A percentile compares a stretch with the other conserved stretches of the same genome.
These are phyloP conservation scores for Ariopsis seemanni DNA, from an alignment of 2,113 vertebrate genomes.

Conservation along the genomic window DNA sequence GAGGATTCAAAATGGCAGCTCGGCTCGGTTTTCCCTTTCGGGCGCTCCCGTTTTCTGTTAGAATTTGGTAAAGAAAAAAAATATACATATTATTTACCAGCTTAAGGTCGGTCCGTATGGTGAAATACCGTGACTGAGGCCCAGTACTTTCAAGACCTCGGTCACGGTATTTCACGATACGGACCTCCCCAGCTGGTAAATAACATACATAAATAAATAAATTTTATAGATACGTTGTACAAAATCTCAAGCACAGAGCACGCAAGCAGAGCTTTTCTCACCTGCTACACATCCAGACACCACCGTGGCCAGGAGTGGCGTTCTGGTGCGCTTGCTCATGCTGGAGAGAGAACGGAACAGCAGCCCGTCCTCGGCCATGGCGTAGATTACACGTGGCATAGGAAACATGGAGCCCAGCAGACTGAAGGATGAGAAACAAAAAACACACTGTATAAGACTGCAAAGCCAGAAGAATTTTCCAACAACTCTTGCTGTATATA, in stretches of 20 bases:
- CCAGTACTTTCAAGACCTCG: too few relatives aligned
- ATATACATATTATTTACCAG: too few relatives aligned
- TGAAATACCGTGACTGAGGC: too few relatives aligned
- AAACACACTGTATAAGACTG: background rate
- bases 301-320: conserved; percentile 84
- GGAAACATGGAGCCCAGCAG: conserved; percentile 96
- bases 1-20: too few relatives aligned
- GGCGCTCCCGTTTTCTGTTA: too few relatives aligned
- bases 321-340: conserved; percentile 81
- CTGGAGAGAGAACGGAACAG: conserved; percentile 82
- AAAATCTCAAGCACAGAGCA: background rate
- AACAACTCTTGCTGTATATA: background rate
- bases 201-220: too few relatives aligned
- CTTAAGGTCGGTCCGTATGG: too few relatives aligned
- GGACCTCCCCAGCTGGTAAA: too few relatives aligned
- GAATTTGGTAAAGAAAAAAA: too few relatives aligned
- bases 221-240: too few relatives aligned
- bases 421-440: conserved; percentile 62
- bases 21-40: too few relatives aligned
- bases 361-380: conserved; percentile 93
- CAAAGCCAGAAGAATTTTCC: background rate
- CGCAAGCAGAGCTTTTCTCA: conserved; percentile 52
- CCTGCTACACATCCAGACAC: conserved; percentile 85
- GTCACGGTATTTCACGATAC: too few relatives aligned
- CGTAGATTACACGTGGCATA: conserved; percentile 95